Evolutionary conservation across 2,113 vertebrate genomes (phyloP).

Genomic region (Dasyprocta punctata): DNA sequence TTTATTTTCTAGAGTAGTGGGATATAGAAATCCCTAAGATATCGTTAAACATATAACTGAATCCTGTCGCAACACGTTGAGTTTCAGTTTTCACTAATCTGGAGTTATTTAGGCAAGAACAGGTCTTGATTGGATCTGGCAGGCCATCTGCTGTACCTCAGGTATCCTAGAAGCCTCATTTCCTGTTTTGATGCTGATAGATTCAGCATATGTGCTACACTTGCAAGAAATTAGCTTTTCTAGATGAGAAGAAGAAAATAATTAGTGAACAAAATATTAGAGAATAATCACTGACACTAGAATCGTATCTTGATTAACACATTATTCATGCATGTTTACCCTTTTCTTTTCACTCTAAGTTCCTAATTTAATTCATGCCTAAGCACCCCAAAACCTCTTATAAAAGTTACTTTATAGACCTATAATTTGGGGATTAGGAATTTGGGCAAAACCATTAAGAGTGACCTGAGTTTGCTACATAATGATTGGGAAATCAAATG

Average conservation of each 20-base stretch:
- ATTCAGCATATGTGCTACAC: not conserved
- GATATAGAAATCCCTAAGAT: not conserved
- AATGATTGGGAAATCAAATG: not conserved
- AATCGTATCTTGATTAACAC: not conserved
- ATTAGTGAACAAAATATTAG: not conserved
- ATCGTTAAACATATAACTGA: not conserved
- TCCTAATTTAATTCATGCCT: not conserved
- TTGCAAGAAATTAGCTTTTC: not conserved
- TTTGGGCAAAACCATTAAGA: not conserved
- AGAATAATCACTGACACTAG: not conserved
- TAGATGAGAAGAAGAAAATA: not conserved
- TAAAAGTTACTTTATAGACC: not conserved
- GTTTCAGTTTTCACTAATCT: not conserved
- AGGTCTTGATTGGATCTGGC: not conserved
- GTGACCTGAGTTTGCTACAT: not conserved
- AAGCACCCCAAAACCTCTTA: not conserved
- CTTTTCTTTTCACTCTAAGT: not conserved
- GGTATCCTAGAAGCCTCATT: not conserved
- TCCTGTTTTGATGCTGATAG: not conserved
- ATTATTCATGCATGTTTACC: not conserved
- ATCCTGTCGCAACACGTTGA: not conserved
- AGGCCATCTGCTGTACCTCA: not conserved
- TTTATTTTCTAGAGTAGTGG: not conserved
- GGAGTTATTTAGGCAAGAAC: not conserved
- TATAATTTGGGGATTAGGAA: not conserved